A percentile compares a stretch with the other conserved stretches of the same genome.
Evolutionary conservation across 2,888 invertebrate genomes (phyloP).

Genomic region (Caenorhabditis wallacei): DNA sequence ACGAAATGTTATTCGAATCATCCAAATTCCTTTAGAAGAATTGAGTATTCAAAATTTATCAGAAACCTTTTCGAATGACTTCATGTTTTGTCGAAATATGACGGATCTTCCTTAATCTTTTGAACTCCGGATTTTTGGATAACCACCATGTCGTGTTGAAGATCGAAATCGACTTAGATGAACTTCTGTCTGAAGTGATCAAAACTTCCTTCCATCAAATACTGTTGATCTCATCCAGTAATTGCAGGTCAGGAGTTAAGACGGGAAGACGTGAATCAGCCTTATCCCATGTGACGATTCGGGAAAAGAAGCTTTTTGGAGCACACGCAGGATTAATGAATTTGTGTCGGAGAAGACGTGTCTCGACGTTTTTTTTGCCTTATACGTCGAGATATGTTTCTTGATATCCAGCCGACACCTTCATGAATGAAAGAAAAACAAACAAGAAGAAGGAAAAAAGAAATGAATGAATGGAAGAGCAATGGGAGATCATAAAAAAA

Average conservation of each 20-base stretch:
- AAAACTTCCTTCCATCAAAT: too few species aligned
- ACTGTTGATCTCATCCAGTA: too few species aligned
- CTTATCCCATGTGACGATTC: conserved; percentile 47
- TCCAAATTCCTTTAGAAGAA: too few species aligned
- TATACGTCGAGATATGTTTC: conserved; percentile 53
- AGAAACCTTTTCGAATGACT: too few species aligned
- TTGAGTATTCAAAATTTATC: too few species aligned
- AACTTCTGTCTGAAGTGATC: too few species aligned
- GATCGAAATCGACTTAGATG: too few species aligned
- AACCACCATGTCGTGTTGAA: too few species aligned
- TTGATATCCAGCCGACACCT: conserved; percentile 25
- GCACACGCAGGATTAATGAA: conserved; percentile 55
- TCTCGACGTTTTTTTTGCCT: conserved; percentile 36
- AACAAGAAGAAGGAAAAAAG: conserved; percentile 6
- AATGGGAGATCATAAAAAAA: conserved; percentile 22
- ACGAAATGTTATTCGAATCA: too few species aligned
- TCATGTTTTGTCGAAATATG: too few species aligned
- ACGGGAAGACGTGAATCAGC: conserved; percentile 39
- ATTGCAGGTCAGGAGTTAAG: conserved; percentile 16
- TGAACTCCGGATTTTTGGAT: too few species aligned
- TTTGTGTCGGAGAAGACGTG: conserved; percentile 42
- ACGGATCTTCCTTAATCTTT: too few species aligned
- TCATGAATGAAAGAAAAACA: conserved; percentile 19
- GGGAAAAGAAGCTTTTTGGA: conserved; percentile 43
- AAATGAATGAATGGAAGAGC: neutral